Evolutionary conservation across 37 sponge, comb jelly and placozoan genomes (phyloP), one percentile per base, ranked within the genome.

Genomic region (Haliclona indistincta): DNA sequence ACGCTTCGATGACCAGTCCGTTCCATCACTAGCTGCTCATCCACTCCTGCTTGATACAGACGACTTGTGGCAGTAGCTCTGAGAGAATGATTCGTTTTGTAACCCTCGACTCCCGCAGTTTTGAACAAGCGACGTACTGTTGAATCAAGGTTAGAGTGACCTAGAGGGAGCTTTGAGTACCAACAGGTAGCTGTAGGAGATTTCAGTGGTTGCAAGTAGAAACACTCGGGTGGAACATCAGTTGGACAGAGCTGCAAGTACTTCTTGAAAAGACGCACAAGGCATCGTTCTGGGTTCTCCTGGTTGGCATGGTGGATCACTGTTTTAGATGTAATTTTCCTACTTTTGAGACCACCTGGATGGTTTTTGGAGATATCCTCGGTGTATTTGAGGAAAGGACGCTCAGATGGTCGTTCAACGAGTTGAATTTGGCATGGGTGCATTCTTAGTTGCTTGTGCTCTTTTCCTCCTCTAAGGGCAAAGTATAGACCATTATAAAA

Each of bases 321-420:
- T 2, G 69, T 49, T 42, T 79, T 79, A 22, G 80, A 47, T 20
- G 35, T 54, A 25, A 38, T 22, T 19, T 78, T 78, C 43, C 78
- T 66, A 7, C 68, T 68, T 45, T 78, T 78, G 28, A 78, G 41
- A 26, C 61, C 80, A 33, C 80, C 80, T 70, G 71, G 80, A 62
- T 71, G 19, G 36, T 80, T 80, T 54, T 80, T 80, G 0, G 71
- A 80, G 10, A 38, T 54, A 42, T 80, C 80, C 44, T 70, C 71
- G 20, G 52, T 70, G 39, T 80, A 80, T 23, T 41, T 30, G 22
- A 80, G 64, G 26, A 62, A 80, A 4, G 80, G 36, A 4, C 64
- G 20, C n/a, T 80, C 38, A 61, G 71, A 63, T 26, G 60, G 37
- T 4, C 29, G 38, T 67, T 79, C 80, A 11, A 79, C 44, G 4